Base-by-base conservation (phyloP, 2,113 vertebrate genomes). In the Stigmatopora nigra region DNA sequence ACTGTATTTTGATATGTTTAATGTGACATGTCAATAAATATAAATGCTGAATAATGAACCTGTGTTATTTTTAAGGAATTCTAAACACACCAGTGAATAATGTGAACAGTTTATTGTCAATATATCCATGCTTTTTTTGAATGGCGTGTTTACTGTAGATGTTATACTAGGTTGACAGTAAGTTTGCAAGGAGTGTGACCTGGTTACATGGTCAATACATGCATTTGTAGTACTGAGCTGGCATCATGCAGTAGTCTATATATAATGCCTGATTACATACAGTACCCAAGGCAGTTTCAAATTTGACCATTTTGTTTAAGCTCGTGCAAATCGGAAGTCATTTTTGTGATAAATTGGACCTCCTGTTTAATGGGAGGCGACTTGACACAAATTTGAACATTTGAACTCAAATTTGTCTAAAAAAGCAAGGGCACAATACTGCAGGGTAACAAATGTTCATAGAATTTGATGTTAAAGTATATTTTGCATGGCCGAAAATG, bases 61-160 rank as follows among this genome's bases (percentile, higher is more conserved):
- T 61, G 38, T 61, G 38, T 45, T 61, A 3, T 61, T 45, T 10
- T 61, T 20, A 45, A 61, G 11, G 16, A 22, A 61, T 58, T n/a
- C 56, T 58, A 41, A 38, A 47, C 25, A 64, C 60, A 51, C 25
- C 19, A 19, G 31, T 63, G 51, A 65, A 77, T 90, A 89, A 84
- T 90, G 93, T 81, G 89, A 96, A 94, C 92, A 87, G 63, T 93
- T 97, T 97, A 97, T 97, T 97, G 88, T 92, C 87, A 92, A 92
- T 93, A 91, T 88, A 85, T 92, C 76, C 76, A 86, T 67, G 87
- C 62, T 47, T 69, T 86, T 61, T 85, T 88, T 68, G 67, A 61
- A 31, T 31, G 25, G 13, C 25, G 49, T 8, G 22, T 56, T 56
- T 31, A 56, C 61, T 63, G 83, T 80, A 90, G 90, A 90, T 86